Percentiles rank a stretch among this genome's conserved stretches.
Conservation (phyloP, 2,888 invertebrate genomes). For the Rhaphigaster nebulosa region DNA sequence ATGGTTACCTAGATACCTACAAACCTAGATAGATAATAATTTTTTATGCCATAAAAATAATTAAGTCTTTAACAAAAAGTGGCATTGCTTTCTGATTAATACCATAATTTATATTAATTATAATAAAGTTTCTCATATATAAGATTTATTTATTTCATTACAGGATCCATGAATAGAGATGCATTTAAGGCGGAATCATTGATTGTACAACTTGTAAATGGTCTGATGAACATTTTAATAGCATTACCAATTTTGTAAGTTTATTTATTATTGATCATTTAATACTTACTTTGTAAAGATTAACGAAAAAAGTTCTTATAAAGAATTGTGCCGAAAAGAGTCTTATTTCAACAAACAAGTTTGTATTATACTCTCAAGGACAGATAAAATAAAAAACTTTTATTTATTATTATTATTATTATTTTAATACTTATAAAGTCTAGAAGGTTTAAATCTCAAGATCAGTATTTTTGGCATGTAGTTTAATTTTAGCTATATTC, state of each 20-base stretch:
- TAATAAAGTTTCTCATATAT: not conserved
- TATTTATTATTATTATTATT: too few species aligned
- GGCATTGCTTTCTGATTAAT: not conserved
- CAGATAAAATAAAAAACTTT: too few species aligned
- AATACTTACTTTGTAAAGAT: not conserved
- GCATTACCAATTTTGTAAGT: conserved; percentile 86
- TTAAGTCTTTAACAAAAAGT: not conserved
- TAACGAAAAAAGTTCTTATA: not conserved
- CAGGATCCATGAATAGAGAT: conserved; percentile 64
- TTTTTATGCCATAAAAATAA: not conserved
- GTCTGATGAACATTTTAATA: conserved; percentile 83
- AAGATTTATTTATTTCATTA: conserved; percentile 61
- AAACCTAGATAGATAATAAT: not conserved
- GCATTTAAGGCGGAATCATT: conserved; percentile 68
- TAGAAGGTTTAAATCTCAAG: not conserved
- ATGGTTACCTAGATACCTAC: too few species aligned
- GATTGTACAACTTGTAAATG: conserved; percentile 81
- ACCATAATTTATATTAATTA: not conserved
- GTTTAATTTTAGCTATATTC: too few species aligned
- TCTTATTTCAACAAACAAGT: too few species aligned
- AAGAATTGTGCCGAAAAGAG: not conserved
- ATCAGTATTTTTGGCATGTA: too few species aligned
- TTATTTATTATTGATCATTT: not conserved
- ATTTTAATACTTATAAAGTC: too few species aligned
- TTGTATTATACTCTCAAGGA: too few species aligned